Evolutionary conservation across 2,888 invertebrate species (phyloP).

Genomic region (Ephialtes manifestator): DNA sequence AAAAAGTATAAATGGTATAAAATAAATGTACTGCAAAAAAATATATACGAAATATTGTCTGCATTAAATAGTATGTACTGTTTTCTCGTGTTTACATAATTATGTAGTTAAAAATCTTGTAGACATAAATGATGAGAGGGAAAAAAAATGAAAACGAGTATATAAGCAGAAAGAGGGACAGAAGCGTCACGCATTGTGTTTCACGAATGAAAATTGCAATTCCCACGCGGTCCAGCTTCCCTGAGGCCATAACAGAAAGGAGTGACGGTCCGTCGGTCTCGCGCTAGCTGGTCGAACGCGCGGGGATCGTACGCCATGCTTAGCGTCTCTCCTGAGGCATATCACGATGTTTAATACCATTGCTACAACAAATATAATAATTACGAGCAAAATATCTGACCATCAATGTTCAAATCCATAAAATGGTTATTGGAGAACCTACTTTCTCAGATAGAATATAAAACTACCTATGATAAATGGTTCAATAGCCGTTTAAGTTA

Average conservation of each 20-base stretch:
- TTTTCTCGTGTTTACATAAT: conserved; percentile 2
- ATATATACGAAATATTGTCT: no score
- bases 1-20: background rate
- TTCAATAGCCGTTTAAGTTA: background rate
- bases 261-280: conserved; percentile 58
- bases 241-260: conserved; percentile 58
- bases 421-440: background rate
- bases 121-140: background rate
- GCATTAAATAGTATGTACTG: background rate
- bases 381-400: background rate
- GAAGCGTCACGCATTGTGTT: conserved; percentile 40
- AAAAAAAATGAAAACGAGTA: background rate
- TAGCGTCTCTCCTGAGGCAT: conserved; percentile 31
- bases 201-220: conserved; percentile 47
- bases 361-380: background rate
- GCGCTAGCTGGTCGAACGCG: conserved; percentile 54
- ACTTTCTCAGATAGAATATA: background rate
- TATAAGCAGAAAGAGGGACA: conserved; percentile 13
- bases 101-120: background rate
- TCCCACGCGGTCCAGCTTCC: conserved; percentile 62
- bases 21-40: background rate
- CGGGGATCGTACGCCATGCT: conserved; percentile 4
- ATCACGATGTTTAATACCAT: conserved; percentile 25
- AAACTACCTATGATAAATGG: background rate
- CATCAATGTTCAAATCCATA: background rate